Evolutionary conservation across 2,797 vertebrate species (phyloP).

Genomic region (Anguilla megastoma): DNA sequence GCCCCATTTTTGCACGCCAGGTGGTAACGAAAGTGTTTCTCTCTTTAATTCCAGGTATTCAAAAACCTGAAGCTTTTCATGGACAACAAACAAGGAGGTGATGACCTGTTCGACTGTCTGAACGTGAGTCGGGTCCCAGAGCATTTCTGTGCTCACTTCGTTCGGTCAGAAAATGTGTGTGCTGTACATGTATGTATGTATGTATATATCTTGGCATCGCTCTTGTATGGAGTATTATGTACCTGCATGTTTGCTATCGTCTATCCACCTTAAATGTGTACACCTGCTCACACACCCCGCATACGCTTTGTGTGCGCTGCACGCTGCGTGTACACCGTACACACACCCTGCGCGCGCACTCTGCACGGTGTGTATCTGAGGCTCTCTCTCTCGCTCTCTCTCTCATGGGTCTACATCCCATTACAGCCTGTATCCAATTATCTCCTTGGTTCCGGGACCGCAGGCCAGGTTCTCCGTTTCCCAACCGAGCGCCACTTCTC

Average conservation of each 20-base stretch:
- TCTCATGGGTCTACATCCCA: background rate
- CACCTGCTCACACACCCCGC: background rate
- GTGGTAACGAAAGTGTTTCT: background rate
- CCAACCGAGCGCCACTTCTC: background rate
- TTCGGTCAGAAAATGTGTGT: background rate
- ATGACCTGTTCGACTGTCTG: slow-evolving; percentile 77
- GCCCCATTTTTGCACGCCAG: background rate
- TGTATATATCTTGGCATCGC: too few relatives aligned
- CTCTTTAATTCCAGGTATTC: slow-evolving; percentile 70
- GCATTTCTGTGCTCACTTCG: background rate
- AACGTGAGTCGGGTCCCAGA: slow-evolving; percentile 55
- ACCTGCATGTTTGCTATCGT: too few relatives aligned
- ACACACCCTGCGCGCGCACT: background rate
- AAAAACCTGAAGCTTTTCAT: slow-evolving; percentile 78
- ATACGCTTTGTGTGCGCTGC: background rate
- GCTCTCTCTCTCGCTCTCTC: background rate
- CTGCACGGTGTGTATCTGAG: background rate
- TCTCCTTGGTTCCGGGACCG: background rate
- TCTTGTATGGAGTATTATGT: too few relatives aligned
- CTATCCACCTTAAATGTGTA: too few relatives aligned
- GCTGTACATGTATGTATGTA: too few relatives aligned
- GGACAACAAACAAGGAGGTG: slow-evolving; percentile 71
- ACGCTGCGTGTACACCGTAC: background rate
- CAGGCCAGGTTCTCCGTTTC: background rate
- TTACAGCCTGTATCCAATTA: background rate